Conservation (phyloP, 2,888 invertebrate genomes). For the Pammene fasciana region DNA sequence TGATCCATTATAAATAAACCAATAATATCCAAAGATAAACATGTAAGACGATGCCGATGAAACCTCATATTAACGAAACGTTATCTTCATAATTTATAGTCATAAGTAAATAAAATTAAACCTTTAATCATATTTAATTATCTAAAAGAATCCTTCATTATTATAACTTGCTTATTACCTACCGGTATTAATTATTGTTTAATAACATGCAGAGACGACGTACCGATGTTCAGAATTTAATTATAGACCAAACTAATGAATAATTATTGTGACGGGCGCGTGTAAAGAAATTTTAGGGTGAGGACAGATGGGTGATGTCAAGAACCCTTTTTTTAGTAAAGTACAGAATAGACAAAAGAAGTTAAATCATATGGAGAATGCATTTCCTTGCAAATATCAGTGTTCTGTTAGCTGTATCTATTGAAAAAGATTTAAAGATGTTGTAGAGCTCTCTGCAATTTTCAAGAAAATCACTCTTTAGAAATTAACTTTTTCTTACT, state of each 20-base stretch:
- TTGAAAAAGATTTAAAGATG: no score
- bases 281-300: constrained; percentile 9
- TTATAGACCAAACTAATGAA: constrained; percentile 35
- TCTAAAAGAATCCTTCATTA: constrained; percentile 23
- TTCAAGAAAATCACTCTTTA: no score
- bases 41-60: not conserved
- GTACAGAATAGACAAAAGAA: no score
- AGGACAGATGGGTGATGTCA: not conserved
- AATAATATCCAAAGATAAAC: constrained; percentile 1
- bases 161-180: constrained; percentile 5
- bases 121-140: constrained; percentile 32
- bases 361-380: no score
- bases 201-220: constrained; percentile 31
- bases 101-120: constrained; percentile 28
- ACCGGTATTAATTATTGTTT: constrained; percentile 38
- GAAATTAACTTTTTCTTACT: no score
- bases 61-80: not conserved
- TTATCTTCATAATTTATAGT: constrained; percentile 20
- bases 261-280: constrained; percentile 16
- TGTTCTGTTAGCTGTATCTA: no score
- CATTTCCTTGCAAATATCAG: no score
- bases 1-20: constrained; percentile 10
- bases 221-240: constrained; percentile 33
- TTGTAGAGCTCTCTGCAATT: no score
- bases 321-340: not conserved